phyloP scores from a whole-genome alignment of 2,888 invertebrate species.

The Hipparchia semele region DNA sequence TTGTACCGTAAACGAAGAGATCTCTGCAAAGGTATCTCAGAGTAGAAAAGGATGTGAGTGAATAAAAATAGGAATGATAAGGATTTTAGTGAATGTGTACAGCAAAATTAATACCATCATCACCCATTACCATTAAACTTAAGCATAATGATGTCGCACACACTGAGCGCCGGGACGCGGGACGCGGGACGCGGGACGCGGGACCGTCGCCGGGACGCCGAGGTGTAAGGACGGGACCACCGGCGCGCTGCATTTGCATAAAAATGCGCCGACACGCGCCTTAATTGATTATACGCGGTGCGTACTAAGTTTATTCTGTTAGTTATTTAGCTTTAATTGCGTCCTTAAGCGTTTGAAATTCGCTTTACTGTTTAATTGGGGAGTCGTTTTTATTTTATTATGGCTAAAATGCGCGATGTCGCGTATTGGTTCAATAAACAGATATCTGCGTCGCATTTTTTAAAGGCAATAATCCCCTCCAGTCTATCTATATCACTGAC shows the following conservation, averaged over 20 bases:
- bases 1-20: too few species aligned
- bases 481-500: too few species aligned
- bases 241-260: slow-evolving; percentile 68
- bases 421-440: background rate
- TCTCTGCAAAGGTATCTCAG: too few species aligned
- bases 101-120: too few species aligned
- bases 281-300: slow-evolving; percentile 66
- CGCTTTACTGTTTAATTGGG: slow-evolving; percentile 21
- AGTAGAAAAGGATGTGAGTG: too few species aligned
- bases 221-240: slow-evolving; percentile 51
- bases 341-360: slow-evolving; percentile 17
- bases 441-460: too few species aligned
- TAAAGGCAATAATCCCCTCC: too few species aligned
- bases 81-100: too few species aligned
- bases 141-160: background rate
- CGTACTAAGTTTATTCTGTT: slow-evolving; percentile 7
- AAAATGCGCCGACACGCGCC: slow-evolving; percentile 73
- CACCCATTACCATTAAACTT: too few species aligned
- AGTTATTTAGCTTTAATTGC: slow-evolving; percentile 23
- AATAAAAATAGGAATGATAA: too few species aligned
- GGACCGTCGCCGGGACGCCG: background rate
- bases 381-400: background rate
- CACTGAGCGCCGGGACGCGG: background rate
- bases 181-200: background rate
- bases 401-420: background rate